Evolutionary conservation across 37 sponge, comb jelly and placozoan species (phyloP).

Genomic region (Crambe crambe): DNA sequence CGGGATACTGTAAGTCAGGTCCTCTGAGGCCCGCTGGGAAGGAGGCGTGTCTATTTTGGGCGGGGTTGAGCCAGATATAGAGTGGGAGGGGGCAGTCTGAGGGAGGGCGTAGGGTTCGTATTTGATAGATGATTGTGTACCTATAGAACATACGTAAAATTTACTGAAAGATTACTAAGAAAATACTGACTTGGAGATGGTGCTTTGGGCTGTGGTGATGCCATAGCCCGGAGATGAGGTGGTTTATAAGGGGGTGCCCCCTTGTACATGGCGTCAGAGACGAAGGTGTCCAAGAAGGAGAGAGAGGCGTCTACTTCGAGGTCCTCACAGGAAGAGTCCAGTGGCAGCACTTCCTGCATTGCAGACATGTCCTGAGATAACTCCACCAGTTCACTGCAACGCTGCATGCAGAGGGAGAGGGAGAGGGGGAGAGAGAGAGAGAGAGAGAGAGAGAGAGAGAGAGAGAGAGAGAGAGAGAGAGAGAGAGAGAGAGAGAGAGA

Average conservation of each 20-base stretch:
- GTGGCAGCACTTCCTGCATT: constrained; percentile 79
- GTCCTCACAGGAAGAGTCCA: constrained; percentile 91
- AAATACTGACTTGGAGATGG: neutral
- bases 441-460: constrained; percentile 31
- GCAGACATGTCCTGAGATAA: constrained; percentile 38
- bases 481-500: constrained; percentile 12
- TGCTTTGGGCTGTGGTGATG: neutral
- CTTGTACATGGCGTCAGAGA: constrained; percentile 61
- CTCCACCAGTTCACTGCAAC: constrained; percentile 72
- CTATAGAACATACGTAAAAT: neutral
- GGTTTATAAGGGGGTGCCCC: constrained; percentile 80
- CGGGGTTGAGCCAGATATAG: no score
- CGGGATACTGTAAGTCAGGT: neutral
- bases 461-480: constrained; percentile 10
- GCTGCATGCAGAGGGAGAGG: constrained; percentile 40
- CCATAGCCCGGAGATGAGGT: constrained; percentile 29
- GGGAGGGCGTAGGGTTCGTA: constrained; percentile 40
- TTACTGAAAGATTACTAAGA: neutral
- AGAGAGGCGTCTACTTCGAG: constrained; percentile 85
- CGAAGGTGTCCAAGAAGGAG: constrained; percentile 82
- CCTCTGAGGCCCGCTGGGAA: neutral
- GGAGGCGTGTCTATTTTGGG: neutral
- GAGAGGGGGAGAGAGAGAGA: constrained; percentile 7
- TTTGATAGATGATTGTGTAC: constrained; percentile 7
- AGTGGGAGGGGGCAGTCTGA: constrained; percentile 17